Evolutionary conservation across 2,113 vertebrate species (phyloP), one percentile per base, ranked within the genome.

Genomic region (Elgaria multicarinata): DNA sequence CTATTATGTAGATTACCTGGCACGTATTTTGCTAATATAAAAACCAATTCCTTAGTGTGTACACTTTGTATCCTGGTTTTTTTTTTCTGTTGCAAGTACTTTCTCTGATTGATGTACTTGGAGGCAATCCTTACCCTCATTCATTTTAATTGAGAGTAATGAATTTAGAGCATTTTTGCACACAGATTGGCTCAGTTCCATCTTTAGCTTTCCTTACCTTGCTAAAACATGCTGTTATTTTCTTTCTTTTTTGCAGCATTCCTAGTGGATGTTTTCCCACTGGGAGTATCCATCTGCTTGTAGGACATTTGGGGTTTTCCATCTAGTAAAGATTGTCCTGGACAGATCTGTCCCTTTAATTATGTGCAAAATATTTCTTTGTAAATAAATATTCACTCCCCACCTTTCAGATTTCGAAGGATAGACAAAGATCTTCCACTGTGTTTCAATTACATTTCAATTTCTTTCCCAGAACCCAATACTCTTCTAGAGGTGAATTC

Each of bases 121-220:
- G 89, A 95, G 93, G 93, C 90, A 1, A 94, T 94, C 77, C 89
- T 96, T 94, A 94, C 90, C 88, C 84, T 95, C 90, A 95, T 93
- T 96, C 92, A 93, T 95, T 96, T 96, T 96, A 95, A 96, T 94
- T 94, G 91, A 95, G 95, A 96, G 88, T 95, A 96, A 95, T 96
- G 93, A 93, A 95, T 92, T 92, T 96, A 92, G 85, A 94, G 89
- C 87, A 95, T 96, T 95, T 93, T 88, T 94, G 87, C 69, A 93
- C 90, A 90, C 90, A 90, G 95, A 89, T 92, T 96, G 93, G 92
- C 90, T 90, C 42, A 0, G 39, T 95, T 94, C 96, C 93, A 93
- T 95, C 94, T 95, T 85, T 92, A 93, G 93, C 80, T 95, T 96
- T 94, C 75, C 78, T 94, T 93, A 94, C 92, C 91, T 95, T 93